Conservation (phyloP, 1,140 invertebrate species). For the Aporrectodea caliginosa region DNA sequence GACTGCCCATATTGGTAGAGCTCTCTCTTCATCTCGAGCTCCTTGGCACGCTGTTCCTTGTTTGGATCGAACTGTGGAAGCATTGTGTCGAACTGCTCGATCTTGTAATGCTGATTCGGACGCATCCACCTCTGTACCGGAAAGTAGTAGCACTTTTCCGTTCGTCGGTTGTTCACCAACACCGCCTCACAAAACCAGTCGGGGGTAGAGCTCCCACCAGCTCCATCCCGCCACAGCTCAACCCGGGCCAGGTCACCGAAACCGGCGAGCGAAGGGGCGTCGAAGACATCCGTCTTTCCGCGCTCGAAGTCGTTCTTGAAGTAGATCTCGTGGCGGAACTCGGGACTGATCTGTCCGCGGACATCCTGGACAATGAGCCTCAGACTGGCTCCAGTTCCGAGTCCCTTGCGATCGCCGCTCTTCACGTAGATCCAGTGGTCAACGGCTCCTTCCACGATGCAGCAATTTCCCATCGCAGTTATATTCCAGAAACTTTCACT, state of each 20-base stretch:
- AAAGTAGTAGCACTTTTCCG: constrained; percentile 50
- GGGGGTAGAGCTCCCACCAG: constrained; percentile 43
- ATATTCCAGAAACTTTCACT: neutral
- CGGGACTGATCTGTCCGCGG: constrained; percentile 39
- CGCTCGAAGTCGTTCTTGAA: constrained; percentile 56
- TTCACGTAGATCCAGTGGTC: constrained; percentile 48
- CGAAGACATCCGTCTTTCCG: constrained; percentile 49
- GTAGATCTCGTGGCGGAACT: constrained; percentile 48
- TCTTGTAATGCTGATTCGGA: constrained; percentile 50
- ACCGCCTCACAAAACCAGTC: constrained; percentile 57
- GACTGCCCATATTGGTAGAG: constrained; percentile 50
- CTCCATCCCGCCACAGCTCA: constrained; percentile 55
- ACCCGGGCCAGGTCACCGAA: constrained; percentile 36
- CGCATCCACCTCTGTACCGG: constrained; percentile 56
- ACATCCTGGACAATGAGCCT: constrained; percentile 49
- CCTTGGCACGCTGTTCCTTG: constrained; percentile 47
- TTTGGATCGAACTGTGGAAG: constrained; percentile 56
- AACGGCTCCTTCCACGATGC: constrained; percentile 24
- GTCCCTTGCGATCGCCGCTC: constrained; percentile 54
- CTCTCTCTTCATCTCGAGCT: constrained; percentile 51
- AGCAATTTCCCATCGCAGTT: constrained; percentile 31
- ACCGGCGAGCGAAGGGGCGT: constrained; percentile 29
- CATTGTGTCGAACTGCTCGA: constrained; percentile 55
- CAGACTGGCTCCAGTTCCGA: constrained; percentile 56
- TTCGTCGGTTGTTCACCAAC: constrained; percentile 47